A percentile compares a stretch with the other conserved stretches of the same genome.
These are phyloP conservation scores for Oxyteleia sp. DNA, from an alignment of 2,888 invertebrate species.

Conservation along the genomic window DNA sequence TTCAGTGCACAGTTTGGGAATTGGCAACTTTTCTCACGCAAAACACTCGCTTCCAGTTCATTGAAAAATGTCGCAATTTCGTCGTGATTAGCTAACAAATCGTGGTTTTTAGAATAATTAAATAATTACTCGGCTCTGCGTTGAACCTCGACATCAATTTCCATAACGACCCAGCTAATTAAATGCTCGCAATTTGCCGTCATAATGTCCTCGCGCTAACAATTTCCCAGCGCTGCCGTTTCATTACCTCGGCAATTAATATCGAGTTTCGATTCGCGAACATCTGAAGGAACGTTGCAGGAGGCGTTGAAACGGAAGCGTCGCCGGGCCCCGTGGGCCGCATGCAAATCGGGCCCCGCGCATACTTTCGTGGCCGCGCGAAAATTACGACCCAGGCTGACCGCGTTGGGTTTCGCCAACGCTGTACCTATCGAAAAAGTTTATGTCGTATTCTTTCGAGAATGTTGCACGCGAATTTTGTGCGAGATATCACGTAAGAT, in stretches of 20 bases:
- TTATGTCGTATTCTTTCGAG: slow-evolving; percentile 40
- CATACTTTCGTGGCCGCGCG: slow-evolving; percentile 45
- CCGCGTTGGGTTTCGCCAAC: slow-evolving; percentile 61
- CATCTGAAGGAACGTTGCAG: background rate
- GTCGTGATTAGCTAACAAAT: slow-evolving; percentile 16
- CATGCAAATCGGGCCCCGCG: slow-evolving; percentile 51
- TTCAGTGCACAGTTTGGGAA: no score
- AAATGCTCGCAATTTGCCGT: slow-evolving; percentile 27
- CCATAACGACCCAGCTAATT: slow-evolving; percentile 37
- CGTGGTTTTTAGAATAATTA: background rate
- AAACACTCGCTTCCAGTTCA: no score
- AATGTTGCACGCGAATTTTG: slow-evolving; percentile 25
- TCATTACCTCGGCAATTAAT: slow-evolving; percentile 33
- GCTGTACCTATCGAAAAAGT: slow-evolving; percentile 31
- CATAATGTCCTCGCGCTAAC: slow-evolving; percentile 26
- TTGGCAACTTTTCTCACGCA: no score
- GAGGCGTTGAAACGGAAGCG: slow-evolving; percentile 62
- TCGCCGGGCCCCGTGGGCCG: slow-evolving; percentile 51
- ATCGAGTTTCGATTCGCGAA: slow-evolving; percentile 37
- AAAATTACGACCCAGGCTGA: slow-evolving; percentile 66
- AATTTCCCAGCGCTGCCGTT: slow-evolving; percentile 1
- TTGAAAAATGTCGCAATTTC: background rate
- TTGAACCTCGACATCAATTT: slow-evolving; percentile 29
- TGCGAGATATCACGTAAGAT: background rate
- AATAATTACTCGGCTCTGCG: background rate